Evolutionary conservation across 2,797 vertebrate genomes (phyloP), one percentile per base, ranked within the genome.

Genomic region (Xiphorhynchus erythropygius): DNA sequence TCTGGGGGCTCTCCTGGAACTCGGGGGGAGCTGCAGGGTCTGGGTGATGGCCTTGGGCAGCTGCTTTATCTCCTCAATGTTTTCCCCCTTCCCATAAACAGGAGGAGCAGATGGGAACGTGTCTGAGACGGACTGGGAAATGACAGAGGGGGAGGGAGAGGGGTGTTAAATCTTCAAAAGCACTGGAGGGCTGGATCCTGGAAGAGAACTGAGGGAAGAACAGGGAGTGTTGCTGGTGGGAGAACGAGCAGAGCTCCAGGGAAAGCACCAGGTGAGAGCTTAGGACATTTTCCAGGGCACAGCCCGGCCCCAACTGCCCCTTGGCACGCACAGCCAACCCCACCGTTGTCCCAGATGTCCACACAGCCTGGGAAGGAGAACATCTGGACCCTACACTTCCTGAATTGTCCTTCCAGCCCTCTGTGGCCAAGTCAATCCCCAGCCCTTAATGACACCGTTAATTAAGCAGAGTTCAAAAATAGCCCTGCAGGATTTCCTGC

Each of bases 401-500:
- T n/a, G 35, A 13, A 50, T 1, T 49, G 32, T 23, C 73, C 69
- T 71, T 60, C 78, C 39, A 60, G 33, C 64, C 17, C 37, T 18
- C 68, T 22, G 68, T 1, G 3, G 14, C 18, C 73, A 42, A 67
- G 33, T 3, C 65, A 81, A 69, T 37, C 70, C 24, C 30, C 0
- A n/a, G 11, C 47, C 53, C 73, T 39, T 55, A 77, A 91, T 0
- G 1, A 56, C 0, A 4, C 17, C 0, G 1, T 30, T 82, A 42
- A 83, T 76, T 50, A 91, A 85, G 25, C 49, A 11, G 44, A 82
- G 46, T 2, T 65, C 24, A 53, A 64, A 93, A 90, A 35, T 9
- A 93, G 27, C 63, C 53, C 87, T 13, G 79, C 2, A 46, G 90
- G 80, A 86, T 91, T 95, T 96, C 85, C 94, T 88, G 91, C 53